These are phyloP conservation scores for Streptopelia turtur DNA, from an alignment of 2,797 vertebrate species.

Conservation along the genomic window DNA sequence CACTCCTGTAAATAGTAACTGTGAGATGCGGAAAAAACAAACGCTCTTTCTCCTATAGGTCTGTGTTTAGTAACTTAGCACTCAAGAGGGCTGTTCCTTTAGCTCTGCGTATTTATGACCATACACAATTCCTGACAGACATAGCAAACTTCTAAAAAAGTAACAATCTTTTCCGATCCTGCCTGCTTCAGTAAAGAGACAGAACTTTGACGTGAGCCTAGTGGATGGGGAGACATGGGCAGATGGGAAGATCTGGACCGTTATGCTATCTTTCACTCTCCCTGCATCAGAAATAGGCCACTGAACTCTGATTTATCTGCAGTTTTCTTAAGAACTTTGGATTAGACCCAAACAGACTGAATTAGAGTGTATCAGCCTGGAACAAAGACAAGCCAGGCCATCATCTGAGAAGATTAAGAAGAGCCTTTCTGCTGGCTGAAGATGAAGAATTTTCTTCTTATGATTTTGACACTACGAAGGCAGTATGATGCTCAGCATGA, in stretches of 20 bases:
- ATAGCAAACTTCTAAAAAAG: neutral
- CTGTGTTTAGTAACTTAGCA: neutral
- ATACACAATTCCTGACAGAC: neutral
- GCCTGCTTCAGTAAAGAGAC: neutral
- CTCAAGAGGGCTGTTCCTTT: neutral
- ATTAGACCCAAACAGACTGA: neutral
- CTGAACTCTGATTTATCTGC: slow-evolving; percentile 9
- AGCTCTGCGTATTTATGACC: neutral
- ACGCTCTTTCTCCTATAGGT: neutral
- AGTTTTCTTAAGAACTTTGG: slow-evolving; percentile 37
- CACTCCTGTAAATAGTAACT: neutral
- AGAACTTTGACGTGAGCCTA: neutral
- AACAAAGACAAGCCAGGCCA: slow-evolving; percentile 29
- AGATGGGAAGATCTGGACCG: neutral
- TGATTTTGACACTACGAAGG: neutral
- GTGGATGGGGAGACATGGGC: neutral
- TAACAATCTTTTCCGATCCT: neutral
- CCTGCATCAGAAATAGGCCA: neutral
- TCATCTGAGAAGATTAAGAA: slow-evolving; percentile 32
- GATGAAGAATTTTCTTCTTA: slow-evolving; percentile 35
- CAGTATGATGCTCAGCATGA: neutral
- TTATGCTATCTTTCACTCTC: neutral
- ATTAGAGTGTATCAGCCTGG: slow-evolving; percentile 40
- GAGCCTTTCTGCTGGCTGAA: slow-evolving; percentile 28
- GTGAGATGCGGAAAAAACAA: neutral